These are phyloP conservation scores for Drosophila basisetae DNA, from an alignment of 2,888 invertebrate genomes.

Conservation along the genomic window DNA sequence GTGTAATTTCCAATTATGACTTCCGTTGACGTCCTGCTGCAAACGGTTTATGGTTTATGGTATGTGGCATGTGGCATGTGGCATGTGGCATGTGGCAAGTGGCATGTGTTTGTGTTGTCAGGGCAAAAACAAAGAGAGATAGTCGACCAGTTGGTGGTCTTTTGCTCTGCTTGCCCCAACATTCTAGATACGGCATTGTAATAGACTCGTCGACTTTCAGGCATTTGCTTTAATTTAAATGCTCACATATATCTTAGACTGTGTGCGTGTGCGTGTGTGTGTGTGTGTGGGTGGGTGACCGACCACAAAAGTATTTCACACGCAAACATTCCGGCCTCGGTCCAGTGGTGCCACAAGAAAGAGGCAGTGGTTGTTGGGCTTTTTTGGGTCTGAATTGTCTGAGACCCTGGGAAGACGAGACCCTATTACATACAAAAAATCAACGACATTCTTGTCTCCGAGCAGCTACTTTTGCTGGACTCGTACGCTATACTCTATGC, in stretches of 20 bases:
- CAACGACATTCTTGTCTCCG: constrained; percentile 35
- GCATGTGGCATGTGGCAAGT: background rate
- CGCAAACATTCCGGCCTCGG: constrained; percentile 45
- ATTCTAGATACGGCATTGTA: constrained; percentile 21
- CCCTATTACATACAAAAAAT: constrained; percentile 17
- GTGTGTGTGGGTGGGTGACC: constrained; percentile 22
- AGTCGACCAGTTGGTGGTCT: background rate
- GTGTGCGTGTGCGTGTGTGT: background rate
- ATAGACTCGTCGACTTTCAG: constrained; percentile 49
- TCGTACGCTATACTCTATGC: background rate
- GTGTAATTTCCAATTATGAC: constrained; percentile 79
- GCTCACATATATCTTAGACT: constrained; percentile 19
- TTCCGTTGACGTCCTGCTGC: constrained; percentile 48
- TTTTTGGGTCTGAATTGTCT: constrained; percentile 29
- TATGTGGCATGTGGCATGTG: background rate
- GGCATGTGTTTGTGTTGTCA: background rate
- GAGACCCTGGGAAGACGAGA: constrained; percentile 14
- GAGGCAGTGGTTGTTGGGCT: constrained; percentile 4
- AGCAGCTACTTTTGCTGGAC: constrained; percentile 8
- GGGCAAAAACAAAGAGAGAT: background rate
- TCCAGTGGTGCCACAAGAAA: constrained; percentile 34
- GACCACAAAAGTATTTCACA: constrained; percentile 66
- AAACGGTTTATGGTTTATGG: constrained; percentile 5
- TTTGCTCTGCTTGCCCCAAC: constrained; percentile 15
- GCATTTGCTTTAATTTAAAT: constrained; percentile 48